Conservation (phyloP, 2,113 vertebrate species). For the Prunella himalayana region DNA sequence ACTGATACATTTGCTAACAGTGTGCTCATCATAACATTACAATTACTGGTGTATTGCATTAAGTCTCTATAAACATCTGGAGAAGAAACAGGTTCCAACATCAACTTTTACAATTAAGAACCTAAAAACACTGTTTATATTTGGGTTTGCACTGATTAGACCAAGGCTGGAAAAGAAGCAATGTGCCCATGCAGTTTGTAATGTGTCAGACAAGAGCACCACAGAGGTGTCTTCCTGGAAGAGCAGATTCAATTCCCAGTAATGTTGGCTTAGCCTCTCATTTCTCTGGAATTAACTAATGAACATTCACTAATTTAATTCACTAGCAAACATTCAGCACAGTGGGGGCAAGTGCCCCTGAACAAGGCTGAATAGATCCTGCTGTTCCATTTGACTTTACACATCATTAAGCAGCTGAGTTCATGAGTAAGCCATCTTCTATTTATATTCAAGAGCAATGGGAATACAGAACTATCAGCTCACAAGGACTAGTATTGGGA, state of each 20-base stretch:
- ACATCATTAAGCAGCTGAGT: not conserved
- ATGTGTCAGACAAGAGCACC: not conserved
- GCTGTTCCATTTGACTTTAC: not conserved
- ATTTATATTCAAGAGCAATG: not conserved
- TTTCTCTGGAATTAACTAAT: not conserved
- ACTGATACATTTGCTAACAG: not conserved
- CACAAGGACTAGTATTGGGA: not conserved
- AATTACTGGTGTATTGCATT: not conserved
- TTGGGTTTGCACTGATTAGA: not conserved
- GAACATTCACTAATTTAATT: not conserved
- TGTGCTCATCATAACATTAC: not conserved
- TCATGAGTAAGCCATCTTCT: not conserved
- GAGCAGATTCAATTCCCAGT: not conserved
- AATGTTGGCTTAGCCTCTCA: not conserved
- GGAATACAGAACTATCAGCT: not conserved
- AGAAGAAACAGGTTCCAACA: not conserved
- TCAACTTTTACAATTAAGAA: not conserved
- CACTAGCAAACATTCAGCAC: fast-evolving
- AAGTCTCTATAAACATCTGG: not conserved
- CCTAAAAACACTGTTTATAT: not conserved
- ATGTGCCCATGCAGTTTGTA: not conserved
- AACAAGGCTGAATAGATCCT: not conserved
- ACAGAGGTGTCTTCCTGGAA: not conserved
- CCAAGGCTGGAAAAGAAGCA: not conserved
- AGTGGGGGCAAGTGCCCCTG: not conserved